Evolutionary conservation across 1,140 invertebrate genomes (phyloP).

Genomic region (Amyelois transitella): DNA sequence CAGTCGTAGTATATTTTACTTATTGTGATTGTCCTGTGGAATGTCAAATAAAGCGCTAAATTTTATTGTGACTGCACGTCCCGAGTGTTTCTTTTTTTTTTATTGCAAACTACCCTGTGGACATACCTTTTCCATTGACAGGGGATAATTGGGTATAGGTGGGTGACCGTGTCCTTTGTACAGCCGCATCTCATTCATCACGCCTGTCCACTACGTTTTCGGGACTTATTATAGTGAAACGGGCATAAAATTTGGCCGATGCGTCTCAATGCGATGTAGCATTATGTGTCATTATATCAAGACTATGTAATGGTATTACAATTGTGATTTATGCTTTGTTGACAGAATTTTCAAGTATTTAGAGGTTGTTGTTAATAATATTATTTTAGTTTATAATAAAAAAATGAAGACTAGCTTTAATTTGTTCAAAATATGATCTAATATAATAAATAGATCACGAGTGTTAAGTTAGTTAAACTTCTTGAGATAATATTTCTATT

Average conservation of each 20-base stretch:
- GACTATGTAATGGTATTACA: conserved; percentile 32
- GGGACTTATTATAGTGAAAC: conserved; percentile 47
- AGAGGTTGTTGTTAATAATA: too few species aligned
- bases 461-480: too few species aligned
- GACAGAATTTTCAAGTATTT: too few species aligned
- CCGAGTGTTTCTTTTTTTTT: conserved; percentile 9
- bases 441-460: too few species aligned
- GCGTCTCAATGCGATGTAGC: conserved; percentile 40
- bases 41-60: not conserved
- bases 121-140: conserved; percentile 28
- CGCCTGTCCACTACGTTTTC: conserved; percentile 37
- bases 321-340: conserved; percentile 9
- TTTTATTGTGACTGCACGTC: not conserved
- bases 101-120: conserved; percentile 15
- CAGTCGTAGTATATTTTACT: not conserved
- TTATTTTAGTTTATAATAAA: too few species aligned
- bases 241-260: conserved; percentile 55
- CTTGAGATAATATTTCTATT: too few species aligned
- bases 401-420: too few species aligned
- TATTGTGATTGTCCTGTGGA: not conserved
- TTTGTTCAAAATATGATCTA: too few species aligned
- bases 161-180: conserved; percentile 45
- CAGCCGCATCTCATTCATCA: conserved; percentile 49
- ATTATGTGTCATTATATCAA: conserved; percentile 48
- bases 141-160: conserved; percentile 42